Base-by-base conservation (phyloP, 2,888 invertebrate species). In the Acanthosoma haemorrhoidale region DNA sequence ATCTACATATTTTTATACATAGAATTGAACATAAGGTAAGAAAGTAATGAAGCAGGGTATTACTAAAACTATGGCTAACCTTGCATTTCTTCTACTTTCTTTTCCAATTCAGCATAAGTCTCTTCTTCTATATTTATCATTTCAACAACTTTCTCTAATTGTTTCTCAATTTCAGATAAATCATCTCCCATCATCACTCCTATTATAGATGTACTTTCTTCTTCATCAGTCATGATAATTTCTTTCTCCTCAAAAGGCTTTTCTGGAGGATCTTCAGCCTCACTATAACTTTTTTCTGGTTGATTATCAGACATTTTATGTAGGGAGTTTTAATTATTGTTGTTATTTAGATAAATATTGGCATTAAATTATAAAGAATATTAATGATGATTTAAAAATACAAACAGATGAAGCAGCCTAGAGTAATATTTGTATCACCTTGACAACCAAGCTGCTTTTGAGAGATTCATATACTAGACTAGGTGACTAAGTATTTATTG, bases 61-160 rank as follows among this genome's bases (percentile, higher is more conserved):
- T n/a, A n/a, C n/a, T n/a, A 36, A 9, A 36, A 36, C 11, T 36
- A 36, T 15, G 5, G 41, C 41, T 43, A 2, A 64, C 64, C 43
- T 43, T 64, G 38, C 39, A 43, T 64, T 21, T 64, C 41, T 16
- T 64, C 13, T 11, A 64, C 38, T 43, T 64, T 64, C 31, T 64
- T 64, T 29, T 64, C 64, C 5, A 64, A 16, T 4, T 41, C 64
- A 64, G 64, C 64, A 41, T 64, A 64, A 32, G 39, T 16, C 16
- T 64, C 64, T 32, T 64, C 64, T 64, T 64, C 64, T 32, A 29
- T 25, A 15, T 13, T 31, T 25, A 64, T 64, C 64, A 64, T 64
- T 21, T 38, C 64, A n/a, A 25, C 64, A 29, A 64, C 25, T 32
- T 43, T 39, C 29, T 43, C 31, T 64, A 64, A 38, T 29, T 64